Base-by-base conservation (phyloP, 1,140 invertebrate genomes). In the Dreissena rostriformis region DNA sequence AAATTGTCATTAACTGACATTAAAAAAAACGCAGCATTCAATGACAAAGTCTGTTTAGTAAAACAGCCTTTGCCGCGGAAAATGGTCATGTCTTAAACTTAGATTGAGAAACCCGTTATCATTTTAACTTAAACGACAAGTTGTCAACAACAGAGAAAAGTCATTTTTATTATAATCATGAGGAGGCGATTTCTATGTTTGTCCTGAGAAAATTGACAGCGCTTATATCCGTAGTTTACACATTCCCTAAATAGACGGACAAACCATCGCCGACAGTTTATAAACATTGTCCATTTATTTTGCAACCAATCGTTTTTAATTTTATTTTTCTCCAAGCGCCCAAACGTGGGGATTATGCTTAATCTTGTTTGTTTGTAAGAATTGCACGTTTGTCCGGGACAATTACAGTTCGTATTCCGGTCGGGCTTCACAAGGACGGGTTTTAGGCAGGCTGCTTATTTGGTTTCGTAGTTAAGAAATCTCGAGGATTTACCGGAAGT, bases 361-460 rank as follows among this genome's bases (percentile, higher is more conserved):
- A 82, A 82, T 82, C 80, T 66, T 82, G 80, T 82, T 82, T 82
- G 71, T 53, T 63, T 68, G 39, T 19, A 22, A 75, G 65, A 74
- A 82, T 63, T 63, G 61, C 66, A 67, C 74, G 75, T 75, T 82
- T 82, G 80, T 67, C 53, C 72, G 26, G 71, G 53, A 74, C 51
- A 39, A 28, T 74, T 71, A 51, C 49, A 51, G 65, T 14, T 53
- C 24, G 52, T 57, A 70, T 79, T 79, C 39, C 39, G 2, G 39
- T 39, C 39, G 39, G 39, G 39, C 39, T 39, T 39, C 39, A 39
- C 2, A 5, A 39, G 8, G 39, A 39, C 39, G 39, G 39, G 39
- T 39, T 39, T 39, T 39, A 39, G 39, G 39, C 39, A 39, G 39
- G 39, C 39, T 39, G 39, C 39, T 39, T 39, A 39, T 8, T 39